A percentile compares a stretch with the other conserved stretches of the same genome.
These are phyloP conservation scores for Hedya salicella DNA, from an alignment of 2,888 invertebrate species.

Conservation along the genomic window DNA sequence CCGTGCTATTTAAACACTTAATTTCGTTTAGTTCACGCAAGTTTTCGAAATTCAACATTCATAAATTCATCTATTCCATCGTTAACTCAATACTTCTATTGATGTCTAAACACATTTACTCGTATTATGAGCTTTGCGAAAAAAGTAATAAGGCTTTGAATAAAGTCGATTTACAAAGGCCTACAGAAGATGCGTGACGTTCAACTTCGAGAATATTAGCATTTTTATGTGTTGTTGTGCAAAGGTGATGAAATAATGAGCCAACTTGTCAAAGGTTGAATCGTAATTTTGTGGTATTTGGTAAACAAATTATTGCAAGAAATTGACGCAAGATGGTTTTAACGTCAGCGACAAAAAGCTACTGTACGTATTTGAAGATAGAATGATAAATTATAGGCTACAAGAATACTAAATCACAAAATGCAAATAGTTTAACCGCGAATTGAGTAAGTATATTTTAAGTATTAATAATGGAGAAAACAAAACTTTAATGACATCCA, in stretches of 20 bases:
- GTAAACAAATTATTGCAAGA: slow-evolving; percentile 26
- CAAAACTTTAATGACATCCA: too few relatives aligned
- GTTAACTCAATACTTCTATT: not conserved
- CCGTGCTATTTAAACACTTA: too few relatives aligned
- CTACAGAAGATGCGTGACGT: not conserved
- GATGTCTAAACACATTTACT: not conserved
- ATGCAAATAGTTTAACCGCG: too few relatives aligned
- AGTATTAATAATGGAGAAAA: too few relatives aligned
- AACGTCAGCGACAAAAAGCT: not conserved
- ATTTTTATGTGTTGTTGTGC: slow-evolving; percentile 34
- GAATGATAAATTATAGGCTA: too few relatives aligned
- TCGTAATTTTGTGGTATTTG: slow-evolving; percentile 28
- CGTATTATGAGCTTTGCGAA: not conserved
- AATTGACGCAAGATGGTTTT: not conserved
- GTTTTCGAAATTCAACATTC: not conserved
- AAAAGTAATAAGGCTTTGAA: not conserved
- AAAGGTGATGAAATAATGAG: slow-evolving; percentile 23
- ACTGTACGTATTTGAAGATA: not conserved
- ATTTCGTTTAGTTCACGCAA: not conserved
- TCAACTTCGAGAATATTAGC: slow-evolving; percentile 26
- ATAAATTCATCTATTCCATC: not conserved
- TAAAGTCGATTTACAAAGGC: not conserved
- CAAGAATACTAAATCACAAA: too few relatives aligned
- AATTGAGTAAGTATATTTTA: too few relatives aligned
- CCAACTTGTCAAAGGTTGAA: slow-evolving; percentile 21